phyloP scores from a whole-genome alignment of 2,113 vertebrate species.

The Crotalus tigris region DNA sequence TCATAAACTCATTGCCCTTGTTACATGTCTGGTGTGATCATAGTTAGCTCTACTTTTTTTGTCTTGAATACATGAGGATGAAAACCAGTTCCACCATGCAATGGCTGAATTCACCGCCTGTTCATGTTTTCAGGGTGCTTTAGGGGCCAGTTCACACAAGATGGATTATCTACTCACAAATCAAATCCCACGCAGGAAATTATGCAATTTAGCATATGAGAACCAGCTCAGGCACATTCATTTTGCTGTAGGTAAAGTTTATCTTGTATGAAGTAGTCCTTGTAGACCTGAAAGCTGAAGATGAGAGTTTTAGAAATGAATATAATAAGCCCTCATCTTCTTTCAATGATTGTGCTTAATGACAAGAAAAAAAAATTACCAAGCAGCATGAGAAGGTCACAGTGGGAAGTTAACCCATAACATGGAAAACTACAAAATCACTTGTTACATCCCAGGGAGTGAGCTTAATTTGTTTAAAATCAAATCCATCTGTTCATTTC shows the following conservation, averaged over 20 bases:
- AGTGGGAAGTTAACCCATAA: constrained; percentile 54
- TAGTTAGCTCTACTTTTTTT: constrained; percentile 12
- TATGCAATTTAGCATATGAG: background rate
- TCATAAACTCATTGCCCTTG: background rate
- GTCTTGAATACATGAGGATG: constrained; percentile 26
- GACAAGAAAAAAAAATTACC: constrained; percentile 43
- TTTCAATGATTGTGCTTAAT: constrained; percentile 44
- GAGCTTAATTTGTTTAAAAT: constrained; percentile 72
- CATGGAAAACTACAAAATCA: constrained; percentile 61
- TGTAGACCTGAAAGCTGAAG: constrained; percentile 38
- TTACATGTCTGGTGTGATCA: constrained; percentile 15
- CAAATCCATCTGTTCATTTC: constrained; percentile 71
- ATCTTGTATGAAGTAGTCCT: constrained; percentile 18
- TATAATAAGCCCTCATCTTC: constrained; percentile 38
- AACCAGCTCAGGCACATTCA: background rate
- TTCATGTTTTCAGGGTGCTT: constrained; percentile 15
- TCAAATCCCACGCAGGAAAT: background rate
- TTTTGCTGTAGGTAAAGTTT: background rate
- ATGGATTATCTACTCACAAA: background rate
- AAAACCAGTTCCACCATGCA: constrained; percentile 47
- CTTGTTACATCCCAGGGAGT: constrained; percentile 63
- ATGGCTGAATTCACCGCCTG: constrained; percentile 37
- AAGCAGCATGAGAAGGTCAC: constrained; percentile 49
- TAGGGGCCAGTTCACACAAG: background rate
- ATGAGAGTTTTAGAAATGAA: constrained; percentile 34